Conservation (phyloP, 2,888 invertebrate species). For the Caenorhabditis sp. region DNA sequence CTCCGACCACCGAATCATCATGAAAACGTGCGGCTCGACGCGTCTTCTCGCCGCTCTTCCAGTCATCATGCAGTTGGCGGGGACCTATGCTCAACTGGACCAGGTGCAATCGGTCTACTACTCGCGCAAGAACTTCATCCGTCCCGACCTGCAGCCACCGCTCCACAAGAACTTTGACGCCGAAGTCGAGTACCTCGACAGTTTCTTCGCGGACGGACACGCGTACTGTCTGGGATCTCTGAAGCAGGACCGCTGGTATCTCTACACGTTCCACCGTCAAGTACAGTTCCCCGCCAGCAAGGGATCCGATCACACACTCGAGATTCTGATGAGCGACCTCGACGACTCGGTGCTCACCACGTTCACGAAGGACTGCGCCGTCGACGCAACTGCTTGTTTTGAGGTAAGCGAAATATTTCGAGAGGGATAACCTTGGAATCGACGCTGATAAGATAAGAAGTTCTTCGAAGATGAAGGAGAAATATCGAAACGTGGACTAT, state of each 20-base stretch:
- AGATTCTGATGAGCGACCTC: conserved; percentile 93
- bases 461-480: too few relatives aligned
- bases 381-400: conserved; percentile 73
- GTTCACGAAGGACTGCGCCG: conserved; percentile 88
- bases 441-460: too few relatives aligned
- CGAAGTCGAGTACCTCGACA: conserved; percentile 84
- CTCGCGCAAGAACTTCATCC: conserved; percentile 94
- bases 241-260: conserved; percentile 90
- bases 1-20: conserved; percentile 91
- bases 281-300: conserved; percentile 80
- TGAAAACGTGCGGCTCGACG: conserved; percentile 99
- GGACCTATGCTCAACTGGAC: conserved; percentile 88
- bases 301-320: conserved; percentile 90
- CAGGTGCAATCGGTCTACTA: conserved; percentile 91
- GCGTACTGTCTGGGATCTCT: conserved; percentile 95
- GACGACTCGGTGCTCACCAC: conserved; percentile 92
- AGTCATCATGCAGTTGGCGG: conserved; percentile 88
- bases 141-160: conserved; percentile 90
- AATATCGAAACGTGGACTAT: too few relatives aligned
- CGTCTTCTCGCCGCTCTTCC: conserved; percentile 93
- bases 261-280: conserved; percentile 87
- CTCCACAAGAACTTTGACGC: conserved; percentile 94
- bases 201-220: conserved; percentile 86
- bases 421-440: too few relatives aligned
- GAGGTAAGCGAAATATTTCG: too few relatives aligned